Conservation (phyloP, 1,140 invertebrate genomes). For the Pseudomyrmex sp. region DNA sequence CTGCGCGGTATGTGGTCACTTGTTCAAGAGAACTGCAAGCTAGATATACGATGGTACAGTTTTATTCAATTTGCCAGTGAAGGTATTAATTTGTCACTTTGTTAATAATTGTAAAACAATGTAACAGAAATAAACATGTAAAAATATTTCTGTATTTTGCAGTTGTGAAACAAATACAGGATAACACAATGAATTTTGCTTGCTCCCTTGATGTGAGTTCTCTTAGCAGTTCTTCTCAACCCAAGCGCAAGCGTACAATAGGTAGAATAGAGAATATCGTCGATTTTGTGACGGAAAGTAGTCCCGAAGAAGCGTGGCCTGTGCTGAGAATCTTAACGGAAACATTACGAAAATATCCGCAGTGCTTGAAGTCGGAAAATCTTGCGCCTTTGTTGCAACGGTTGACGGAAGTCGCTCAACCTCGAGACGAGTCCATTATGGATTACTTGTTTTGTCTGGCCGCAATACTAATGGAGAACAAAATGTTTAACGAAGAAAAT, state of each 20-base stretch:
- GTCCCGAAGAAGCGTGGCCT: slow-evolving; percentile 70
- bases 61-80: slow-evolving; percentile 74
- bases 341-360: slow-evolving; percentile 81
- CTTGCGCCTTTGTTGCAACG: slow-evolving; percentile 79
- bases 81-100: slow-evolving; percentile 65
- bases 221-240: slow-evolving; percentile 37
- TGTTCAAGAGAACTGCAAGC: slow-evolving; percentile 73
- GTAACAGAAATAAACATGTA: slow-evolving; percentile 10
- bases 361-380: slow-evolving; percentile 77
- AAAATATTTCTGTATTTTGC: slow-evolving; percentile 23
- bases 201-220: slow-evolving; percentile 16
- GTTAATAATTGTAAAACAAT: background rate
- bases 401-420: slow-evolving; percentile 76
- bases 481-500: slow-evolving; percentile 59
- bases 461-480: slow-evolving; percentile 75
- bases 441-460: slow-evolving; percentile 80
- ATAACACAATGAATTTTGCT: slow-evolving; percentile 43
- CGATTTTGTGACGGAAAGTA: slow-evolving; percentile 67
- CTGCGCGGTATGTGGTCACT: slow-evolving; percentile 72
- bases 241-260: slow-evolving; percentile 68
- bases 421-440: slow-evolving; percentile 77
- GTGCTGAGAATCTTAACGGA: slow-evolving; percentile 74
- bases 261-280: slow-evolving; percentile 63
- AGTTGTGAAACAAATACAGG: slow-evolving; percentile 76
- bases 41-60: slow-evolving; percentile 56